Evolutionary conservation across 2,113 vertebrate genomes (phyloP), one percentile per base, ranked within the genome.

Genomic region (Macrotis lagotis): DNA sequence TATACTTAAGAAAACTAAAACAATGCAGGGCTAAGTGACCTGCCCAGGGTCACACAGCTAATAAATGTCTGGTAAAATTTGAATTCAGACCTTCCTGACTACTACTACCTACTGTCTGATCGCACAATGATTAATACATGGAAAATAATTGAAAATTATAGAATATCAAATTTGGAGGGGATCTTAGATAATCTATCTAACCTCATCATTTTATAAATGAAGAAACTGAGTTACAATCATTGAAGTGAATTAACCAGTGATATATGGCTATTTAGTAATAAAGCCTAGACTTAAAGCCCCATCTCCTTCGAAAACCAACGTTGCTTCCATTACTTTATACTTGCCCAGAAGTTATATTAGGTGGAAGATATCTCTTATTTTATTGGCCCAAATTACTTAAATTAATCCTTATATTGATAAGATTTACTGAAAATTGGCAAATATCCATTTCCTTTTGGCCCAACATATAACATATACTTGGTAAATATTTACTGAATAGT

Each of bases 251-350:
- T 91, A 55, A 8, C 48, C 44, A 90, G 92, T 48, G 48, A 92
- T 47, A 53, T 31, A 16, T 19, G 51, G 22, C 3, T 88, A 25
- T 28, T 89, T 47, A 92, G 16, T 66, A 16, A 25, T 22, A 51
- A 52, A 53, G 14, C 2, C 10, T 0, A 3, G 24, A 28, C 24
- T 8, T 24, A 31, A 48, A 12, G 10, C 44, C 12, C 44, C 74
- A 49, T 51, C 26, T 8, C 2, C 28, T 31, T 28, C 19, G 24
- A 92, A 47, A 10, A 7, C 91, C 26, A 6, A 48, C 48, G 49
- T 1, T 5, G 22, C 22, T 3, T 37, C 52, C 3, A 2, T 12
- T 4, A 19, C 14, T 3, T 1, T 8, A 3, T 24, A 0, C 11
- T 50, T 22, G 48, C 25, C 50, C 25, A 14, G 55, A 66, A 66